phyloP scores from a whole-genome alignment of 2,113 vertebrate species.

The Mobula hypostoma region DNA sequence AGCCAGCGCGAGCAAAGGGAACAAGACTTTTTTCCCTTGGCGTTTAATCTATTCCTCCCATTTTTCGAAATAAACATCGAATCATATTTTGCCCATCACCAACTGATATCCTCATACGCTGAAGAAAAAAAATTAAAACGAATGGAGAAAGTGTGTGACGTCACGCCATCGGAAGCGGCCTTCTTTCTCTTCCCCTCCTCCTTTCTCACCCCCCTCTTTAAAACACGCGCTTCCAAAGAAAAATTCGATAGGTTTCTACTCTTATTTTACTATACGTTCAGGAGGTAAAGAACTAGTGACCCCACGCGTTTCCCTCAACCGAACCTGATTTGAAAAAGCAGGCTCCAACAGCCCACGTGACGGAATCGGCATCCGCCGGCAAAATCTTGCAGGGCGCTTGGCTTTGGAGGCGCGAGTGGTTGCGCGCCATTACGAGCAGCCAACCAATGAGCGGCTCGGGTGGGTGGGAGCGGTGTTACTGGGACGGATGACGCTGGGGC shows the following conservation, averaged over 20 bases:
- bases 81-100: background rate
- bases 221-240: no score
- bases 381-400: background rate
- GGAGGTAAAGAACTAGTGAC: background rate
- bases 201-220: no score
- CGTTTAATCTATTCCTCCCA: background rate
- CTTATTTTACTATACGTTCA: no score
- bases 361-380: background rate
- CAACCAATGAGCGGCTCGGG: background rate
- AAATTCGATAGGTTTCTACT: no score
- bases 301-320: background rate
- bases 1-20: background rate
- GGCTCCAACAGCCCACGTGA: background rate
- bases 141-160: background rate
- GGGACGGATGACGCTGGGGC: background rate
- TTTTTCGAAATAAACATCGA: background rate
- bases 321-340: conserved; percentile 9
- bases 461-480: background rate
- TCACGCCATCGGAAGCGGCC: background rate
- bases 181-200: no score
- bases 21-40: no score
- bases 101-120: background rate
- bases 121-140: background rate
- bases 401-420: background rate
- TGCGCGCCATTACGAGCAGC: background rate